Evolutionary conservation across 2,888 invertebrate species (phyloP).

Genomic region (Cremastobaeus sp.): DNA sequence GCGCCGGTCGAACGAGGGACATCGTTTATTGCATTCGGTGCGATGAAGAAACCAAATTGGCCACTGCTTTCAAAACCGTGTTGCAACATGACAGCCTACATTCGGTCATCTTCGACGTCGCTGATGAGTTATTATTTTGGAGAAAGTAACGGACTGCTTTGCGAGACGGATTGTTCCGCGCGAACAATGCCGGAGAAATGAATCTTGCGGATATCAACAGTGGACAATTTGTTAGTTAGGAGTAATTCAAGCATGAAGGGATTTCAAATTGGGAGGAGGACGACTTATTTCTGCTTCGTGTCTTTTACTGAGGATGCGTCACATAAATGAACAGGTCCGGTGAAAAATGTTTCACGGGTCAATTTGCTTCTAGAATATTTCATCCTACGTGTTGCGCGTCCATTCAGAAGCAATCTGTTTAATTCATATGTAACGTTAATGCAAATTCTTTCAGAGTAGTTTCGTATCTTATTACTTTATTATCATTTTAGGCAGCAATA

Average conservation of each 20-base stretch:
- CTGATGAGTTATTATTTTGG: slow-evolving; percentile 56
- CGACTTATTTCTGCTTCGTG: background rate
- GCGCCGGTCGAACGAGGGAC: slow-evolving; percentile 32
- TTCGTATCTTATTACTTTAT: too few species aligned
- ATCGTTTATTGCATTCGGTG: slow-evolving; percentile 46
- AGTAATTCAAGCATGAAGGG: slow-evolving; percentile 17
- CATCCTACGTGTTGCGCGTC: too few species aligned
- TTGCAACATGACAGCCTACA: slow-evolving; percentile 56
- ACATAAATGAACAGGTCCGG: slow-evolving; percentile 7
- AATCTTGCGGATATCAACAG: slow-evolving; percentile 14
- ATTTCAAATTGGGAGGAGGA: background rate
- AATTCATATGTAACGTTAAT: too few species aligned
- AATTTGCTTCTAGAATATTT: too few species aligned
- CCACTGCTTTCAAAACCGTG: slow-evolving; percentile 53
- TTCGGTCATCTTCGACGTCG: slow-evolving; percentile 38
- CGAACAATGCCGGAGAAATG: slow-evolving; percentile 46
- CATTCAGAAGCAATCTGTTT: too few species aligned
- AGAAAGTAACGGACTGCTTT: slow-evolving; percentile 46
- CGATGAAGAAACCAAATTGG: slow-evolving; percentile 55
- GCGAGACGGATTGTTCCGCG: slow-evolving; percentile 32
- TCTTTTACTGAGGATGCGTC: background rate
- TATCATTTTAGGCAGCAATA: too few species aligned
- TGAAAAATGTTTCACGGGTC: too few species aligned
- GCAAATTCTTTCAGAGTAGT: too few species aligned
- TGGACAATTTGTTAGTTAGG: slow-evolving; percentile 15